Conservation (phyloP, 2,888 invertebrate genomes). For the Drosophila cracens region DNA sequence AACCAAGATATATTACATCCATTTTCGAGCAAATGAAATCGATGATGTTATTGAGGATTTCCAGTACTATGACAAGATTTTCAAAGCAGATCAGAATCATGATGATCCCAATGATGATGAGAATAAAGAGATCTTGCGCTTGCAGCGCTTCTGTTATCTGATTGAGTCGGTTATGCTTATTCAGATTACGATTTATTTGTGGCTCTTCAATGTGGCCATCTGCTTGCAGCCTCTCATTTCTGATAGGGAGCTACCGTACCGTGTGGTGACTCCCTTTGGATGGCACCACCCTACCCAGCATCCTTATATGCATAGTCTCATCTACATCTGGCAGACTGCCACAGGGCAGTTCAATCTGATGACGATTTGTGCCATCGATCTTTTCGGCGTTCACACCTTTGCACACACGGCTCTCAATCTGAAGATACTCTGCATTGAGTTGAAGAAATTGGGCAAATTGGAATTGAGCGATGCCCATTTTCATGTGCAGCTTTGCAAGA, state of each 20-base stretch:
- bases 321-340: conserved; percentile 64
- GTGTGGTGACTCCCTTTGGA: conserved; percentile 68
- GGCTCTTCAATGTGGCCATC: conserved; percentile 63
- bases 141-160: conserved; percentile 66
- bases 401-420: conserved; percentile 75
- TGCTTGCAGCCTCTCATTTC: conserved; percentile 69
- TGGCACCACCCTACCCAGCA: conserved; percentile 47
- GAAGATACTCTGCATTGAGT: conserved; percentile 71
- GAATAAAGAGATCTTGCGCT: conserved; percentile 43
- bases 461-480: conserved; percentile 32
- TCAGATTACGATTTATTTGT: conserved; percentile 35
- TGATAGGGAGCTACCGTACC: conserved; percentile 60
- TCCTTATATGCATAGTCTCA: conserved; percentile 31
- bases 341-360: conserved; percentile 60
- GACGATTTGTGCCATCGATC: conserved; percentile 69
- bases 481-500: conserved; percentile 56
- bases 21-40: conserved; percentile 55
- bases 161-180: conserved; percentile 51
- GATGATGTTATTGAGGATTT: conserved; percentile 60
- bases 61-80: conserved; percentile 37
- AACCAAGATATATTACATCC: conserved; percentile 54
- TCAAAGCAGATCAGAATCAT: conserved; percentile 1
- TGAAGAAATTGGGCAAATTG: conserved; percentile 54
- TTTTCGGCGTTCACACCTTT: conserved; percentile 60
- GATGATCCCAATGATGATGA: not conserved